Evolutionary conservation across 2,888 invertebrate genomes (phyloP).

Genomic region (Ophion obscuratus): DNA sequence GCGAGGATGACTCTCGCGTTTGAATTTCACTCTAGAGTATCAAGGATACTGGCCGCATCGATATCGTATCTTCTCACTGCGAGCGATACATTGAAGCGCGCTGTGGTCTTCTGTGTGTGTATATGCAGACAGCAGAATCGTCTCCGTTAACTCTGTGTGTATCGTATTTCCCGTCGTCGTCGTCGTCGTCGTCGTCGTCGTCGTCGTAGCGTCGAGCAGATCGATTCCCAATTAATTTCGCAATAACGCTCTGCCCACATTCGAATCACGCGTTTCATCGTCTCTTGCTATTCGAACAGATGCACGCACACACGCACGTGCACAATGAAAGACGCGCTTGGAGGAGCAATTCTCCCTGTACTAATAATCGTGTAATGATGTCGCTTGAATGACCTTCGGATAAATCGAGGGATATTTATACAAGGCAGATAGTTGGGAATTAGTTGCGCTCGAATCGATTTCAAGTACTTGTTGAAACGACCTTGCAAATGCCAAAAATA

Average conservation of each 20-base stretch:
- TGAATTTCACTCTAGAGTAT: slow-evolving; percentile 49
- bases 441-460: no score
- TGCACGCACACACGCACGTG: background rate
- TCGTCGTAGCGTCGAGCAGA: slow-evolving; percentile 46
- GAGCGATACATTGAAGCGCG: slow-evolving; percentile 1
- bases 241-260: slow-evolving; percentile 55
- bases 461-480: no score
- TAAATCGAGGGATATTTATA: no score
- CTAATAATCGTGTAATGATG: no score
- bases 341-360: no score
- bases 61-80: slow-evolving; percentile 23
- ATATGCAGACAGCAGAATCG: slow-evolving; percentile 20
- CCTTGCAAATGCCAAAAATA: no score
- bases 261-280: background rate
- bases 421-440: no score
- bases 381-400: no score
- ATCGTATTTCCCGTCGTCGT: slow-evolving; percentile 29
- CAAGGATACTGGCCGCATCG: slow-evolving; percentile 34
- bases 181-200: background rate
- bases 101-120: background rate
- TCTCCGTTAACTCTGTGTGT: slow-evolving; percentile 24
- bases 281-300: background rate
- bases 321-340: no score
- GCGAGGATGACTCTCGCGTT: slow-evolving; percentile 17
- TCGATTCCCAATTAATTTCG: slow-evolving; percentile 65